These are phyloP conservation scores for Columbina picui DNA, from an alignment of 2,113 vertebrate genomes.

Conservation along the genomic window DNA sequence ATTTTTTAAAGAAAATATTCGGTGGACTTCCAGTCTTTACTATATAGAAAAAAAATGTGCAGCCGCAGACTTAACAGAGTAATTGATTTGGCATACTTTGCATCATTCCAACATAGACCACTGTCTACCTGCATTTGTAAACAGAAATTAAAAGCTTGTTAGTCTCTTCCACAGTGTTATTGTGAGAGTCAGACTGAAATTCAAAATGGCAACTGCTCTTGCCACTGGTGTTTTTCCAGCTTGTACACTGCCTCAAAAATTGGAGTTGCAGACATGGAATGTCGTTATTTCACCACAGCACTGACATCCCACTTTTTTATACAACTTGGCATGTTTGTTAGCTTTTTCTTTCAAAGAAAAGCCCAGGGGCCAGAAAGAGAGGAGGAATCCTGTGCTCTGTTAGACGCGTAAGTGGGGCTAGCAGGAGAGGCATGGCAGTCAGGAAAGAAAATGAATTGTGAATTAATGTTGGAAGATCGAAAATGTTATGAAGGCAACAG, in stretches of 20 bases:
- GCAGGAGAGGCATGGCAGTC: neutral
- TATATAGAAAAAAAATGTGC: neutral
- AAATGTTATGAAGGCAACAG: neutral
- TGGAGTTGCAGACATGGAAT: slow-evolving; percentile 18
- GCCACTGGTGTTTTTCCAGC: slow-evolving; percentile 77
- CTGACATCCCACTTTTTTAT: slow-evolving; percentile 63
- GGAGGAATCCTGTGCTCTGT: neutral
- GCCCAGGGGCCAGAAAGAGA: slow-evolving; percentile 64
- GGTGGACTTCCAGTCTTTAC: neutral
- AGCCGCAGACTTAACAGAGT: neutral
- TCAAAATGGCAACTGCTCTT: slow-evolving; percentile 79
- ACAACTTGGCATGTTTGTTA: slow-evolving; percentile 72
- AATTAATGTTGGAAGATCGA: slow-evolving; percentile 1
- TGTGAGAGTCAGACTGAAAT: slow-evolving; percentile 47
- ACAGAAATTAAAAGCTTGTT: slow-evolving; percentile 39
- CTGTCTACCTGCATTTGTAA: slow-evolving; percentile 70
- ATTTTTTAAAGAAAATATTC: neutral
- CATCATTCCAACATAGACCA: slow-evolving; percentile 5
- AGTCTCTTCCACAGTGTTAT: neutral
- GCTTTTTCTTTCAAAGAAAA: slow-evolving; percentile 65
- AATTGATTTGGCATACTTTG: slow-evolving; percentile 34
- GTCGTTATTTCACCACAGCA: slow-evolving; percentile 33
- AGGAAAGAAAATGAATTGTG: slow-evolving; percentile 1
- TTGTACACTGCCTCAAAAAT: slow-evolving; percentile 49
- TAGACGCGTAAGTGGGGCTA: slow-evolving; percentile 19